Evolutionary conservation across 2,888 invertebrate species (phyloP), one percentile per base, ranked within the genome.

Genomic region (Tuta absoluta): DNA sequence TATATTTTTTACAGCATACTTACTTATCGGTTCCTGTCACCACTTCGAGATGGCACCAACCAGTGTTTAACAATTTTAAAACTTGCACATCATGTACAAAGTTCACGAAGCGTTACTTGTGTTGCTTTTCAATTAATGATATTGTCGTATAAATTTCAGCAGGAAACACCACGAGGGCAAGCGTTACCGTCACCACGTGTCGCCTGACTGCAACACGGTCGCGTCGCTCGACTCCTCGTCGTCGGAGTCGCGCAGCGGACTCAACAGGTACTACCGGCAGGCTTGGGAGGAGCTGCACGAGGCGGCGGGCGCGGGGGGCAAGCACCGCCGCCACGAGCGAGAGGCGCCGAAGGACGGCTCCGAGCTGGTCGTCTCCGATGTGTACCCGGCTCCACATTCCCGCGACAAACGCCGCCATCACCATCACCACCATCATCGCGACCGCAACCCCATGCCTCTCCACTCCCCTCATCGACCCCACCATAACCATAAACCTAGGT

Each of bases 221-320:
- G 97, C 96, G 62, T 97, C 97, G 19, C 95, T 97, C 81, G 97
- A 96, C 82, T 97, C 97, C 62, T 96, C 97, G 62, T 96, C 96
- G 62, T 96, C 96, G 0, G 97, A 97, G 78, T 96, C 96, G 10
- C 93, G 96, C 62, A 94, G 95, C 76, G 96, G 96, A 38, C 92
- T 98, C 68, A 97, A 97, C 83, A 93, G 97, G 71, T 97, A 96
- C 87, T 98, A 98, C 87, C 94, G 97, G 33, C 96, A 97, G 84
- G 98, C 98, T 2, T 98, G 98, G 98, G 97, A 98, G 82, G 97
- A 97, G 82, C 93, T 98, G 2, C 96, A 97, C 82, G 96, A 97
- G 82, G 95, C 96, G 4, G 94, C 96, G 3, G 94, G 94, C 0
- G 80, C 94, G 90, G 75, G 95, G 41, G 91, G 83, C 64, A 78